Evolutionary conservation across 2,113 vertebrate species (phyloP).

Genomic region (Potamarius usumacintae): DNA sequence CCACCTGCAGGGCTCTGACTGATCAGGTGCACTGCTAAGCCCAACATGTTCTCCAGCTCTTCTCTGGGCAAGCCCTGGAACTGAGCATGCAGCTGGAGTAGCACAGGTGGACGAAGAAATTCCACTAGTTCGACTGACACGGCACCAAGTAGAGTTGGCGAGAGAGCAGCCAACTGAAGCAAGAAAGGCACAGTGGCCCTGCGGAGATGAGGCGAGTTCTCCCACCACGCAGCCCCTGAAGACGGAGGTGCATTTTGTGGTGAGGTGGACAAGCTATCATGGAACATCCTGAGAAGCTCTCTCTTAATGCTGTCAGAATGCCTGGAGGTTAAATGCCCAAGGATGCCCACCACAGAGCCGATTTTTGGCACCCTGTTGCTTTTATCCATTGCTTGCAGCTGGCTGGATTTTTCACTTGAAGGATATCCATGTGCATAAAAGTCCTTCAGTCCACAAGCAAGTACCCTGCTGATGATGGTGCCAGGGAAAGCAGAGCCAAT

Average conservation of each 20-base stretch:
- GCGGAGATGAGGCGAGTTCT: constrained; percentile 77
- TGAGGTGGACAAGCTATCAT: constrained; percentile 79
- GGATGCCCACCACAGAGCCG: constrained; percentile 89
- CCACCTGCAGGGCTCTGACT: constrained; percentile 88
- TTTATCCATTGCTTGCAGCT: constrained; percentile 66
- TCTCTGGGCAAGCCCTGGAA: constrained; percentile 80
- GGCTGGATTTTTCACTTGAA: constrained; percentile 64
- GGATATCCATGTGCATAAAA: constrained; percentile 82
- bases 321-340: constrained; percentile 85
- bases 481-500: constrained; percentile 92
- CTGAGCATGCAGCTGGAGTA: constrained; percentile 87
- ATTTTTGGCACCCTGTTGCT: constrained; percentile 87
- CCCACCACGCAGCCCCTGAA: constrained; percentile 64
- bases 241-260: constrained; percentile 66
- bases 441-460: constrained; percentile 91
- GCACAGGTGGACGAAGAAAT: constrained; percentile 78
- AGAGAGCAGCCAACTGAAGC: constrained; percentile 88
- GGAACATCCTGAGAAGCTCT: constrained; percentile 90
- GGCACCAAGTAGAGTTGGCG: constrained; percentile 82
- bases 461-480: constrained; percentile 91
- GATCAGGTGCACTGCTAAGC: constrained; percentile 85
- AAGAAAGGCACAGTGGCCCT: constrained; percentile 86
- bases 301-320: constrained; percentile 89
- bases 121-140: constrained; percentile 87
- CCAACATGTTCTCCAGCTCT: constrained; percentile 85